Conservation (phyloP, 2,888 invertebrate genomes). For the Nysson spinosus region DNA sequence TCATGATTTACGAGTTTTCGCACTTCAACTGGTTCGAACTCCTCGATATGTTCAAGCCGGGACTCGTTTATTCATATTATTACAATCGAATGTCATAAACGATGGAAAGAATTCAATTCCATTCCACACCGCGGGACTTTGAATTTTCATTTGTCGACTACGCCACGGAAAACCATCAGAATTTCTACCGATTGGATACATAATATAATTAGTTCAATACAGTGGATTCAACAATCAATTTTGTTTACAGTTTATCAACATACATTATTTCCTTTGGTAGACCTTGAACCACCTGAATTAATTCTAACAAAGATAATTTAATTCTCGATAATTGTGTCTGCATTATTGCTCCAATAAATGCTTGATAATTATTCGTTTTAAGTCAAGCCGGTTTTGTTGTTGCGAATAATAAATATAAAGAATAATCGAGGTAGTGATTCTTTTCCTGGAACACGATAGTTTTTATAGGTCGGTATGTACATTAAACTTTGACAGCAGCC, state of each 20-base stretch:
- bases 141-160: slow-evolving; percentile 59
- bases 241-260: slow-evolving; percentile 32
- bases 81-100: slow-evolving; percentile 36
- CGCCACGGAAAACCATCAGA: slow-evolving; percentile 34
- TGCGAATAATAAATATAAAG: no score
- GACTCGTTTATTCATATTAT: slow-evolving; percentile 39
- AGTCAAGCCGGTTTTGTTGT: no score
- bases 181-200: slow-evolving; percentile 11
- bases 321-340: slow-evolving; percentile 17
- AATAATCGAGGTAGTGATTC: no score
- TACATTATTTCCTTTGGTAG: slow-evolving; percentile 40
- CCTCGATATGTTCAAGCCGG: slow-evolving; percentile 14
- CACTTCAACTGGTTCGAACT: no score
- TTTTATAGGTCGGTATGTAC: no score
- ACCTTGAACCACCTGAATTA: background rate
- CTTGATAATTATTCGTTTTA: no score
- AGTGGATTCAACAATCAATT: slow-evolving; percentile 54
- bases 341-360: no score
- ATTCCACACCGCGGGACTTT: slow-evolving; percentile 23
- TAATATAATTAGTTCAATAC: slow-evolving; percentile 51
- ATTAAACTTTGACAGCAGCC: background rate
- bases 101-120: slow-evolving; percentile 51
- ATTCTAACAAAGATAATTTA: slow-evolving; percentile 26
- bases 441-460: no score
- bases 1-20: slow-evolving; percentile 39